A percentile compares a stretch with the other conserved stretches of the same genome.
phyloP scores from a whole-genome alignment of 2,888 invertebrate species.

The Clunio marinus region DNA sequence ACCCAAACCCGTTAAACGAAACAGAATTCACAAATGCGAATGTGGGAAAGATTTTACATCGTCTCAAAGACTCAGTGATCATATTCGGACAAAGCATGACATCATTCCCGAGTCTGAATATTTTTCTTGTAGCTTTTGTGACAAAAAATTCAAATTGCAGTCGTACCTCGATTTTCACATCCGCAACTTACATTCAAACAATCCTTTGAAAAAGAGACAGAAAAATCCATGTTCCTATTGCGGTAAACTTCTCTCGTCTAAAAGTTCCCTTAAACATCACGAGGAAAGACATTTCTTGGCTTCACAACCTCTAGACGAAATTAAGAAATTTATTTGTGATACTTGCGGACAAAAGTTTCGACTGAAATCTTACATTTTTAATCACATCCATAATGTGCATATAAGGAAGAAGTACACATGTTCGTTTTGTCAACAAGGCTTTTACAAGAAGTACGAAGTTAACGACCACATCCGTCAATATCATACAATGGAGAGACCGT shows the following conservation, averaged over 20 bases:
- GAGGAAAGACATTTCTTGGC: slow-evolving; percentile 4
- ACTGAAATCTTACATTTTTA: not conserved
- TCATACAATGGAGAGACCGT: not conserved
- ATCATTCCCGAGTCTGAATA: not conserved
- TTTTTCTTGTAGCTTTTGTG: not conserved
- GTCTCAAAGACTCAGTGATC: not conserved
- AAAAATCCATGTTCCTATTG: not conserved
- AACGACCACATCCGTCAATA: not conserved
- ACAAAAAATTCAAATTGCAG: not conserved
- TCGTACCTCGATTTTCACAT: not conserved
- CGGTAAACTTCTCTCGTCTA: not conserved
- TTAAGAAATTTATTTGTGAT: not conserved
- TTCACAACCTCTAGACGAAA: not conserved
- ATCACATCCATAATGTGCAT: slow-evolving; percentile 13
- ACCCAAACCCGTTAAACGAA: too few species aligned
- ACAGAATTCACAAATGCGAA: not conserved
- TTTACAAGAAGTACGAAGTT: slow-evolving; percentile 16
- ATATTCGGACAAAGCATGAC: not conserved
- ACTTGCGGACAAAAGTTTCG: not conserved
- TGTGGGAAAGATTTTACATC: not conserved
- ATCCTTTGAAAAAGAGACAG: not conserved
- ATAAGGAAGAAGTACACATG: not conserved
- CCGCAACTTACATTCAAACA: not conserved
- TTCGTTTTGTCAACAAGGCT: not conserved
- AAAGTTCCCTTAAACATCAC: not conserved